Conservation (phyloP, 2,888 invertebrate species). For the Sarcophaga rosellei region DNA sequence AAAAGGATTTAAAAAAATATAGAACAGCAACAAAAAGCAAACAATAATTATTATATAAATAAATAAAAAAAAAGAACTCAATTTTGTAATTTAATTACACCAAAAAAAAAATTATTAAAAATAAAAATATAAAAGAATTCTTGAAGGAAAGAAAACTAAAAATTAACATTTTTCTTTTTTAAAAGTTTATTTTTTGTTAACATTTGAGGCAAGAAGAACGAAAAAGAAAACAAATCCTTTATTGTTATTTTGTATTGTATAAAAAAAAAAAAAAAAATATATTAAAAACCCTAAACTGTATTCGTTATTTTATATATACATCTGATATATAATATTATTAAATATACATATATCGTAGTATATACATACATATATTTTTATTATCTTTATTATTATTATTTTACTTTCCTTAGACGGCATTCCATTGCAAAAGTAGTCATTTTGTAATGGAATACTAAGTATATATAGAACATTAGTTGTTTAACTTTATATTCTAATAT, state of each 20-base stretch:
- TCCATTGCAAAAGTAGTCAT: too few species aligned
- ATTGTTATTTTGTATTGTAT: background rate
- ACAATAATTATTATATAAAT: conserved; percentile 49
- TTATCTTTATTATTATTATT: too few species aligned
- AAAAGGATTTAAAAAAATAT: conserved; percentile 32
- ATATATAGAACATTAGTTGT: too few species aligned
- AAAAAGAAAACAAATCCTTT: background rate
- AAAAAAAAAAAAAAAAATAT: background rate
- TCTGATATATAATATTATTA: too few species aligned
- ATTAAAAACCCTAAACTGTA: background rate
- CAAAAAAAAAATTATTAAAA: conserved; percentile 32
- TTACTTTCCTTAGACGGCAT: too few species aligned
- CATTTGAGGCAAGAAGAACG: background rate
- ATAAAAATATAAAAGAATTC: background rate
- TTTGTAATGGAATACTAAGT: too few species aligned
- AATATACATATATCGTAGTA: too few species aligned
- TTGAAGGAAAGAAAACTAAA: background rate
- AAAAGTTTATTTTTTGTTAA: background rate
- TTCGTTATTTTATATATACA: background rate
- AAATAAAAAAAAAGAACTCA: conserved; percentile 51
- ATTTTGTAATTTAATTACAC: conserved; percentile 67
- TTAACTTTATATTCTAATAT: too few species aligned
- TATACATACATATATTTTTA: too few species aligned
- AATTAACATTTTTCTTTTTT: background rate
- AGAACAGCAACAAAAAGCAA: conserved; percentile 26